phyloP scores from a whole-genome alignment of 2,888 invertebrate genomes.

The Ophraella communa region DNA sequence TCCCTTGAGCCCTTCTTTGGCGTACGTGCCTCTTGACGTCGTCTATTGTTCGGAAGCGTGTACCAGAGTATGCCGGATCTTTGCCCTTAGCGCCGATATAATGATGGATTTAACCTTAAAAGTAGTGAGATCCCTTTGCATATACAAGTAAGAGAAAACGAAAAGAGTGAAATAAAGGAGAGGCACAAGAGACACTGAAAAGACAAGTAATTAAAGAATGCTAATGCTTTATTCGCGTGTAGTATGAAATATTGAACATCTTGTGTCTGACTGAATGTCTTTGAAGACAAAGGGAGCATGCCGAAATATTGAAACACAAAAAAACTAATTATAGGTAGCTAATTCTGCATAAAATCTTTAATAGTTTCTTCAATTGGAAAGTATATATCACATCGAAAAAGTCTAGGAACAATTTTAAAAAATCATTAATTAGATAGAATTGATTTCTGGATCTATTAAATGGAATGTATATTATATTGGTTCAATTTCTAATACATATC shows the following conservation, averaged over 20 bases:
- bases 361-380: no score
- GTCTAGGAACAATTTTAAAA: no score
- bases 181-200: conserved; percentile 30
- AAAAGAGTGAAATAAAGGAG: conserved; percentile 20
- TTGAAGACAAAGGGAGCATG: conserved; percentile 19
- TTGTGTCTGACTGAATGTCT: no score
- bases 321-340: no score
- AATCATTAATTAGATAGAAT: no score
- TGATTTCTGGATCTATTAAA: no score
- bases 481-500: no score
- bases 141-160: no score
- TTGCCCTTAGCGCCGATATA: conserved; percentile 59
- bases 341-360: no score
- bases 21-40: conserved; percentile 60
- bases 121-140: conserved; percentile 32
- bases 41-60: conserved; percentile 60
- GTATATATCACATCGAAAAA: no score
- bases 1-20: conserved; percentile 49
- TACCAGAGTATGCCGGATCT: conserved; percentile 57
- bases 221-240: conserved; percentile 22
- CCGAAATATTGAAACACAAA: not conserved
- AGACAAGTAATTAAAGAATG: conserved; percentile 36
- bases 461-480: no score
- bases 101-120: conserved; percentile 58
- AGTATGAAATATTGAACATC: conserved; percentile 3